A percentile compares a stretch with the other conserved stretches of the same genome.
These are phyloP conservation scores for Idris sp. DNA, from an alignment of 1,140 invertebrate species.

Conservation along the genomic window DNA sequence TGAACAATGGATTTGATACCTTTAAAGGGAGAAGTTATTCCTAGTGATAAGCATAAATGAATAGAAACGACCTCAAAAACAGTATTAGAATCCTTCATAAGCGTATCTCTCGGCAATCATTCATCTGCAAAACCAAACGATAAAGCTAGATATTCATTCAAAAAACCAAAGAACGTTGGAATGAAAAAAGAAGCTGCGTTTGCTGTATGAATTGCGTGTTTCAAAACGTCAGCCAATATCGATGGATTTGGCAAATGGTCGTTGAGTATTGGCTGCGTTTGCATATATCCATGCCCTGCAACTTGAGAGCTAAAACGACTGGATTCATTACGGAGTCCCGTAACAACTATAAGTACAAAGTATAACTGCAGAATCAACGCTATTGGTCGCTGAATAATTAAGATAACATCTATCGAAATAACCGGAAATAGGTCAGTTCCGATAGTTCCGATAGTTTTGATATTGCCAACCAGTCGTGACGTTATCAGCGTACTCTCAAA, in stretches of 20 bases:
- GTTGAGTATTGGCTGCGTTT: constrained; percentile 13
- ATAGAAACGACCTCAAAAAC: constrained; percentile 15
- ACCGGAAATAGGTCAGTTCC: constrained; percentile 43
- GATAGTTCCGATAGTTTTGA: constrained; percentile 33
- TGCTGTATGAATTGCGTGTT: constrained; percentile 14
- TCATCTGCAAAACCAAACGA: constrained; percentile 25
- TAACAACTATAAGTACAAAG: constrained; percentile 42
- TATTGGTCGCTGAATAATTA: constrained; percentile 38
- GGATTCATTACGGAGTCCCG: constrained; percentile 39
- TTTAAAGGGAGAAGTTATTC: background rate
- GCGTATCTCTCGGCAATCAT: constrained; percentile 15
- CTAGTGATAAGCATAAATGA: constrained; percentile 12
- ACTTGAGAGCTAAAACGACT: constrained; percentile 17
- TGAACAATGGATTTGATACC: background rate
- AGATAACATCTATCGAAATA: constrained; percentile 40
- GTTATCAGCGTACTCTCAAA: constrained; percentile 3
- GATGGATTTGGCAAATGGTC: constrained; percentile 38
- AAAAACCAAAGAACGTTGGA: constrained; percentile 23
- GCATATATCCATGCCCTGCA: no score
- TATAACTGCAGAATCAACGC: constrained; percentile 36
- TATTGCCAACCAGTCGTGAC: constrained; percentile 41
- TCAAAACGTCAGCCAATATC: constrained; percentile 32
- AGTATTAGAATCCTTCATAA: constrained; percentile 31
- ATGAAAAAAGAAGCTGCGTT: constrained; percentile 9
- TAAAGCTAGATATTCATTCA: constrained; percentile 17